Evolutionary conservation across 2,888 invertebrate genomes (phyloP), one percentile per base, ranked within the genome.

Genomic region (Cosmorhoe ocellata): DNA sequence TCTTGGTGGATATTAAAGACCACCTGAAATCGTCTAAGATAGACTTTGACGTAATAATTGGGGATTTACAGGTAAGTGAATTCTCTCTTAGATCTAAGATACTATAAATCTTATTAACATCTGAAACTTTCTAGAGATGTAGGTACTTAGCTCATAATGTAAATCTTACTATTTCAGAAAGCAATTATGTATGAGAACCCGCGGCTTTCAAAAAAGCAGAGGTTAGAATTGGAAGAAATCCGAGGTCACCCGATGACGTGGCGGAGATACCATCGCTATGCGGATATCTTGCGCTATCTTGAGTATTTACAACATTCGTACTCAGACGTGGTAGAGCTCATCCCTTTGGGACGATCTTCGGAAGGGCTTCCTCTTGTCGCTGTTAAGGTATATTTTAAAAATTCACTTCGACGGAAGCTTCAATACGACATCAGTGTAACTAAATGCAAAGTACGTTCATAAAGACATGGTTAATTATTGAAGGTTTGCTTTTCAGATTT

Each of bases 21-120:
- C 91, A 91, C 66, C 81, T 95, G 3, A 91, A 91, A 49, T 91
- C 92, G 9, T 91, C 91, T 53, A 91, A 91, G 32, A 92, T 95
- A 26, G 91, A 92, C 39, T 94, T 91, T 59, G 92, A 92, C 58
- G 91, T 95, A 0, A 82, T 95, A 24, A 93, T 95, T 66, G 92
- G 93, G 69, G 95, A 96, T 75, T 90, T 96, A 22, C 94, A 95
- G 90, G 93, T 93, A 79, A n/a, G n/a, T n/a, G n/a, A n/a, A n/a
- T n/a, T n/a, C n/a, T n/a, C n/a, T n/a, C n/a, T n/a, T n/a, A n/a
- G n/a, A n/a, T n/a, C n/a, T n/a, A n/a, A n/a, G n/a, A n/a, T n/a
- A n/a, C n/a, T n/a, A n/a, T n/a, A n/a, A n/a, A n/a, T n/a, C n/a
- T n/a, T n/a, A n/a, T n/a, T n/a, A n/a, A 18, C 4, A 4, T 18